Base-by-base conservation (phyloP, 2,113 vertebrate species). In the Nibea coibor region DNA sequence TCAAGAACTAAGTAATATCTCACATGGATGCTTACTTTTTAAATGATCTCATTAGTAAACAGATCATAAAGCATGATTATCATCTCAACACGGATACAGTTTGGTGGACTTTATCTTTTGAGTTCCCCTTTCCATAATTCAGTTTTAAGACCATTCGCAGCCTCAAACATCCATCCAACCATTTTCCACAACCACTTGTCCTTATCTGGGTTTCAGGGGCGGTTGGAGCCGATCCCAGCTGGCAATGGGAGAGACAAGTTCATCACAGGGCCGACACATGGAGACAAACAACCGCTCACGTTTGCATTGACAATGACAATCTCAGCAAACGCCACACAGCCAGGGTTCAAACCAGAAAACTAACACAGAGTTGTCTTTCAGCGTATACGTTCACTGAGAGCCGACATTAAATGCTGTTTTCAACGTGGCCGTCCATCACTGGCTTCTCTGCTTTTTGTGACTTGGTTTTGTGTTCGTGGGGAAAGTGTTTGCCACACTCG, bases 401-500 rank as follows among this genome's bases (percentile, higher is more conserved):
- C 19, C 45, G 45, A 17, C n/a, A 24, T 12, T 47, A 0, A 54
- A 47, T 67, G n/a, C 2, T 68, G 15, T n/a, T 39, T 39, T 39
- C 35, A 9, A 39, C 35, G 2, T 50, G 9, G 11, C 14, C 15
- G 42, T 20, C 26, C 39, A 22, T n/a, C 39, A 72, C 10, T 5
- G 45, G 10, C 10, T 35, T 6, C 26, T 63, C 77, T 16, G 39
- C 75, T 63, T 74, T 57, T 53, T 42, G 42, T 5, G n/a, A 2
- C 42, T 39, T 43, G 10, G 57, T 81, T 31, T 67, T 53, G 81
- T 64, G 63, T 48, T 59, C 61, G 39, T 22, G 31, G 6, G 3
- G 24, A 74, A 35, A 57, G 53, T 28, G n/a, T 57, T 81, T 82
- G 70, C 47, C 26, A 5, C 51, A 66, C 68, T 84, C 59, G 0